These are phyloP conservation scores for Sander vitreus DNA, from an alignment of 2,113 vertebrate species.

Conservation along the genomic window DNA sequence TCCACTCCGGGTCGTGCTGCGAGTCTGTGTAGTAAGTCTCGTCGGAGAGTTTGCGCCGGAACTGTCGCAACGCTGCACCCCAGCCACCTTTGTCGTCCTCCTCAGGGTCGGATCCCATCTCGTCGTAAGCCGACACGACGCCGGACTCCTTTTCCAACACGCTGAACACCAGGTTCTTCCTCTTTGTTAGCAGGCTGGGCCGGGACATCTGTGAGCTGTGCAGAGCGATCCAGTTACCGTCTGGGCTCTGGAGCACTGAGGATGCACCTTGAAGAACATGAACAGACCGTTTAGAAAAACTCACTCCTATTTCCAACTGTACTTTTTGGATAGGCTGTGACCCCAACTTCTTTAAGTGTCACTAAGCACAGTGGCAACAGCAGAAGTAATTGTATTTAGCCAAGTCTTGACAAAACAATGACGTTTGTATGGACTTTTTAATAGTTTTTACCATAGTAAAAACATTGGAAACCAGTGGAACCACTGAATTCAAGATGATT, in stretches of 20 bases:
- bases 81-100: conserved; percentile 81
- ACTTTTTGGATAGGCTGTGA: neutral
- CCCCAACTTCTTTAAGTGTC: neutral
- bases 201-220: conserved; percentile 86
- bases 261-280: conserved; percentile 81
- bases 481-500: too few relatives aligned
- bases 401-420: neutral
- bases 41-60: conserved; percentile 78
- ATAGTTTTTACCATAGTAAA: too few relatives aligned
- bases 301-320: neutral
- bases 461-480: too few relatives aligned
- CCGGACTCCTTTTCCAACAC: conserved; percentile 91
- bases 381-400: neutral
- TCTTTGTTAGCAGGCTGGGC: conserved; percentile 89
- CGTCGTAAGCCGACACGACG: conserved; percentile 91
- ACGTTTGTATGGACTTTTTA: too few relatives aligned
- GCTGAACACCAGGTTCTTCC: conserved; percentile 90
- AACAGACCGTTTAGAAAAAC: neutral
- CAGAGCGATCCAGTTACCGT: conserved; percentile 96
- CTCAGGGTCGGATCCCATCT: conserved; percentile 91
- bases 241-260: conserved; percentile 90
- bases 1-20: conserved; percentile 85
- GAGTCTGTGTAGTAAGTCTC: conserved; percentile 85
- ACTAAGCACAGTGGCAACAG: neutral
- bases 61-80: conserved; percentile 75